phyloP scores from a whole-genome alignment of 2,888 invertebrate genomes.

The Sminthurides aquaticus region DNA sequence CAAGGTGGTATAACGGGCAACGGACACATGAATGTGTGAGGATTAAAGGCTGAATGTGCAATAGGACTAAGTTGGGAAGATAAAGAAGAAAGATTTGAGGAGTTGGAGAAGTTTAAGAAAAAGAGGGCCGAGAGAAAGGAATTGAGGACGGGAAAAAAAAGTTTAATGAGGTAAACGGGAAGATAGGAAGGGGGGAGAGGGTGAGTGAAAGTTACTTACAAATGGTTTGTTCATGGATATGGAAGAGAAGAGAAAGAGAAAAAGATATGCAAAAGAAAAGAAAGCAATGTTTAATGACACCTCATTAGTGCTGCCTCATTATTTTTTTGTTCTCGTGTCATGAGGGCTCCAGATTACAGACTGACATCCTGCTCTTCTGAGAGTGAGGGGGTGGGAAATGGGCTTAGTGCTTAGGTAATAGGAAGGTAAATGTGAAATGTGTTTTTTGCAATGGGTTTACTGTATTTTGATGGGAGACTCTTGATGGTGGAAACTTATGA shows the following conservation, averaged over 20 bases:
- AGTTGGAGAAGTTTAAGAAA: not conserved
- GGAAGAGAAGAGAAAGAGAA: not conserved
- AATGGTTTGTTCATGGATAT: too few relatives aligned
- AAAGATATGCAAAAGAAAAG: not conserved
- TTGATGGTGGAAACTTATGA: too few relatives aligned
- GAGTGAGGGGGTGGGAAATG: not conserved
- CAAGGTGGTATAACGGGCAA: too few relatives aligned
- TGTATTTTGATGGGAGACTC: too few relatives aligned
- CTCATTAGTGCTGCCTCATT: conserved; percentile 10
- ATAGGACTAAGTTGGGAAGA: not conserved
- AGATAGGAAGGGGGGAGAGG: not conserved
- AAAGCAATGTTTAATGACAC: conserved; percentile 1
- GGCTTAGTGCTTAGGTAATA: not conserved
- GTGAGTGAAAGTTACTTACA: not conserved
- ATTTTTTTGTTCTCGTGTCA: conserved; percentile 7
- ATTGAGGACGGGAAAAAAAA: not conserved
- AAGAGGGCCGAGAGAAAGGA: not conserved
- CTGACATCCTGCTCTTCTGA: not conserved
- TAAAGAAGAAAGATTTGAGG: not conserved
- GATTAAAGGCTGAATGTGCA: not conserved
- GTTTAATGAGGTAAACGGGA: conserved; percentile 4
- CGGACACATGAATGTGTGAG: too few relatives aligned
- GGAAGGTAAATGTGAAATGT: too few relatives aligned
- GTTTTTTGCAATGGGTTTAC: too few relatives aligned
- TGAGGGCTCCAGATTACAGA: not conserved